These are phyloP conservation scores for Macroglossus sobrinus DNA, from an alignment of 2,113 vertebrate genomes.

Conservation along the genomic window DNA sequence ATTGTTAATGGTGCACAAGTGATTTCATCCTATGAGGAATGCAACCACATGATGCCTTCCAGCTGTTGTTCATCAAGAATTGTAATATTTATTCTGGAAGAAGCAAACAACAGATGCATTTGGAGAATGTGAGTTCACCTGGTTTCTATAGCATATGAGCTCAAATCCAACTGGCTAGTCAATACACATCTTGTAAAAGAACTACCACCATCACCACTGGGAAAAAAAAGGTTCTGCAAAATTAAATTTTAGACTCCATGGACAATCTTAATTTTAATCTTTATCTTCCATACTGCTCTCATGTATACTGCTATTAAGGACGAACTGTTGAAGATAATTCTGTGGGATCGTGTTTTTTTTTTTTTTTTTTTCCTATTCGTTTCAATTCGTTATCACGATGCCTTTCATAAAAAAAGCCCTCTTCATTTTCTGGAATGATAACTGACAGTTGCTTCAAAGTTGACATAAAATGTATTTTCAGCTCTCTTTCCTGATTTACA, in stretches of 20 bases:
- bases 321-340: background rate
- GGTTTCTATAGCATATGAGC: conserved; percentile 65
- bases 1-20: conserved; percentile 32
- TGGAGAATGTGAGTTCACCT: conserved; percentile 72
- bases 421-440: conserved; percentile 25
- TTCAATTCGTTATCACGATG: conserved; percentile 48
- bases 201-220: background rate
- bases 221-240: background rate
- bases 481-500: background rate
- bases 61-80: conserved; percentile 79
- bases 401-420: conserved; percentile 66
- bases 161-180: conserved; percentile 64
- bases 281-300: background rate
- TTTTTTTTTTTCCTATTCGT: background rate
- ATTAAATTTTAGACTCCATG: conserved; percentile 32
- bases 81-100: conserved; percentile 77
- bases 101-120: conserved; percentile 75
- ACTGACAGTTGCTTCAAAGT: conserved; percentile 58
- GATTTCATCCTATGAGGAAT: conserved; percentile 52
- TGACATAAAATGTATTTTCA: conserved; percentile 36
- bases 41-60: conserved; percentile 71
- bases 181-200: conserved; percentile 54
- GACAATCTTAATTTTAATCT: conserved; percentile 47
- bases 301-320: conserved; percentile 1
- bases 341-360: background rate